phyloP scores from a whole-genome alignment of 1,140 invertebrate species.

The Hycleus cichorii region DNA sequence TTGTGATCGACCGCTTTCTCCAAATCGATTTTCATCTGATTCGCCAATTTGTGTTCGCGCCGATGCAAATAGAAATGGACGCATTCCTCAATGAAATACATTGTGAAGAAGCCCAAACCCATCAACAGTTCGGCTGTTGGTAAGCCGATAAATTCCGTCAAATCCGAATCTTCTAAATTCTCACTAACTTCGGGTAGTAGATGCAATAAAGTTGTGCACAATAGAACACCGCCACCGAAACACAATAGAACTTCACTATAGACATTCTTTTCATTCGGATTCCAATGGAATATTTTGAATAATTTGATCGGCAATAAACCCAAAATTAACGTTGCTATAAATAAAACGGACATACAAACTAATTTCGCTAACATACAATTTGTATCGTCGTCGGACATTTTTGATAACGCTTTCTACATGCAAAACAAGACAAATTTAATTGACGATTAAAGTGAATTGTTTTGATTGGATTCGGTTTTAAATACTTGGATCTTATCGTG shows the following conservation, averaged over 20 bases:
- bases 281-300: conserved; percentile 56
- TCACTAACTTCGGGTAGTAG: conserved; percentile 81
- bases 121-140: conserved; percentile 64
- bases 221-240: conserved; percentile 84
- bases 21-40: conserved; percentile 11
- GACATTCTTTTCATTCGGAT: conserved; percentile 40
- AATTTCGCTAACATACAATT: conserved; percentile 49
- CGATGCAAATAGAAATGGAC: conserved; percentile 61
- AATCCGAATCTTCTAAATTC: conserved; percentile 51
- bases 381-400: too few relatives aligned
- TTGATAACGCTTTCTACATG: too few relatives aligned
- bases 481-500: too few relatives aligned
- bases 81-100: conserved; percentile 77
- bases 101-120: conserved; percentile 73
- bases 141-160: conserved; percentile 49
- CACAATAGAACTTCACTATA: conserved; percentile 60
- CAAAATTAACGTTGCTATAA: conserved; percentile 57
- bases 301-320: conserved; percentile 61
- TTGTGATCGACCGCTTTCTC: conserved; percentile 1
- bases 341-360: conserved; percentile 63
- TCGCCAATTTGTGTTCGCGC: conserved; percentile 36
- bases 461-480: too few relatives aligned
- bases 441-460: too few relatives aligned
- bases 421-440: too few relatives aligned
- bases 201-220: conserved; percentile 85